phyloP scores from a whole-genome alignment of 2,113 vertebrate genomes.

The Indicator maculatus region DNA sequence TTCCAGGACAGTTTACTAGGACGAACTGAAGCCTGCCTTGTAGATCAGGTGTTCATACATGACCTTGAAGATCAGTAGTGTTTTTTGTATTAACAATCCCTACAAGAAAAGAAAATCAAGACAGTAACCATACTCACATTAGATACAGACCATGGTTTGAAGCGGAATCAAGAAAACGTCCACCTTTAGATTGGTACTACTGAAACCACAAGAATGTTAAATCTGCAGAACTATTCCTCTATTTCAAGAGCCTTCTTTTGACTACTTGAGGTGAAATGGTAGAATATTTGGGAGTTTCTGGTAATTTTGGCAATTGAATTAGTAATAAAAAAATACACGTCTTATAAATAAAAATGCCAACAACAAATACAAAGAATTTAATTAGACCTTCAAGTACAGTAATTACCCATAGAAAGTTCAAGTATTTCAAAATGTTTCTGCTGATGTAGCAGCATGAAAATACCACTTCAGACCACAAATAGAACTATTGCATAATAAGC shows the following conservation, averaged over 20 bases:
- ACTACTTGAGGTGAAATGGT: not conserved
- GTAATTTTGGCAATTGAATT: not conserved
- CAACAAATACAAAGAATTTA: not conserved
- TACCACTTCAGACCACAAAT: not conserved
- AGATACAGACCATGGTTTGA: not conserved
- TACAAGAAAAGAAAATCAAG: not conserved
- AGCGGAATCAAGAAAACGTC: not conserved
- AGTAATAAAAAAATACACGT: not conserved
- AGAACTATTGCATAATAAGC: not conserved
- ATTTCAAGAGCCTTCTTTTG: not conserved
- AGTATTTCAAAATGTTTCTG: not conserved
- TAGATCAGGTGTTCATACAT: not conserved
- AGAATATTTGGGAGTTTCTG: not conserved
- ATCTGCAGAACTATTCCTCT: not conserved
- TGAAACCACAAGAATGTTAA: not conserved
- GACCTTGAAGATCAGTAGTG: not conserved
- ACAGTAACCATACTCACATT: not conserved
- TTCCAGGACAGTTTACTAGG: not conserved
- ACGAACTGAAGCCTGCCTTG: not conserved
- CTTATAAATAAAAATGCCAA: not conserved
- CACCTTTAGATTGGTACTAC: not conserved
- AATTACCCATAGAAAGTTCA: not conserved
- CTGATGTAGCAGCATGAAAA: not conserved
- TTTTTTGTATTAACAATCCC: not conserved
- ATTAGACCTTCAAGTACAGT: not conserved